phyloP scores from a whole-genome alignment of 2,113 vertebrate species.

The Delphinapterus leucas region DNA sequence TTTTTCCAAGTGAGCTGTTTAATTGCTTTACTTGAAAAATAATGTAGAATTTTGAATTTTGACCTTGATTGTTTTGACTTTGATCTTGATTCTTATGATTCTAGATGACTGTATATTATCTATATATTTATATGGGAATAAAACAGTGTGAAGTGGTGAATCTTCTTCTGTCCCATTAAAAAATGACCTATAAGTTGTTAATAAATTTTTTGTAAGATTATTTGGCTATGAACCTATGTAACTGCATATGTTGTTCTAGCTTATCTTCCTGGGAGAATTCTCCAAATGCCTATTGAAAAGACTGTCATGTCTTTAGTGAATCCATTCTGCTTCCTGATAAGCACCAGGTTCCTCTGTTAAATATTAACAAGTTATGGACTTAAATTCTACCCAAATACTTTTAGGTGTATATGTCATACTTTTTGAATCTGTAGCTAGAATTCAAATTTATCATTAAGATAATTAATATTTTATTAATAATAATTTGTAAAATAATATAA shows the following conservation, averaged over 20 bases:
- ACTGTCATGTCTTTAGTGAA: neutral
- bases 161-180: neutral
- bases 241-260: neutral
- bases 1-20: neutral
- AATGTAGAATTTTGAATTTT: neutral
- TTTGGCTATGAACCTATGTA: neutral
- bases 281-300: neutral
- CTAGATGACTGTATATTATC: neutral
- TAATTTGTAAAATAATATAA: neutral
- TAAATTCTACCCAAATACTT: neutral
- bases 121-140: neutral
- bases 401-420: neutral
- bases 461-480: neutral
- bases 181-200: neutral
- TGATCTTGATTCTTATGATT: constrained; percentile 11
- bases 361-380: neutral
- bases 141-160: neutral
- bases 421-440: neutral
- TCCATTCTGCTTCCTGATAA: neutral
- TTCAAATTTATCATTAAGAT: neutral
- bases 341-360: neutral
- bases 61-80: neutral
- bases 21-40: neutral
- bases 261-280: neutral
- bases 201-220: neutral